A percentile compares a stretch with the other conserved stretches of the same genome.
Evolutionary conservation across 2,888 invertebrate genomes (phyloP).

Genomic region (Serripes groenlandicus): DNA sequence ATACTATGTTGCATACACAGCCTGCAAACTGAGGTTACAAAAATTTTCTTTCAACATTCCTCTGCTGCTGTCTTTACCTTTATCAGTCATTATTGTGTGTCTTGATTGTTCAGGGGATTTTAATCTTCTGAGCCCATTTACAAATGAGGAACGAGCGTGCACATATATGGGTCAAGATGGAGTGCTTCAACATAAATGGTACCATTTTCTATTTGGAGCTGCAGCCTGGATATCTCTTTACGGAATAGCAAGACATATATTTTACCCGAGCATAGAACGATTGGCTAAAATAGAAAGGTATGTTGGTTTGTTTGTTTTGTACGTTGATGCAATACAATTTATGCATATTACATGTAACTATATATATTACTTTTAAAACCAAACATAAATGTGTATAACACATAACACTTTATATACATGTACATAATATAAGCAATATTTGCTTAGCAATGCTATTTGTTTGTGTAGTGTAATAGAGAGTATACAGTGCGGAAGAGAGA

Average conservation of each 20-base stretch:
- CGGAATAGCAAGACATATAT: conserved; percentile 83
- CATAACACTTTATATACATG: too few species aligned
- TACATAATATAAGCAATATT: too few species aligned
- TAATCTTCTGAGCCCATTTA: conserved; percentile 35
- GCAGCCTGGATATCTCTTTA: conserved; percentile 80
- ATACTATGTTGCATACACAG: conserved; percentile 87
- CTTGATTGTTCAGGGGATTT: conserved; percentile 44
- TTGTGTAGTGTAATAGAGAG: too few species aligned
- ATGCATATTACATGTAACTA: too few species aligned
- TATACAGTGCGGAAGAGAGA: too few species aligned
- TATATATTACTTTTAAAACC: too few species aligned
- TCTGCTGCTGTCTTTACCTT: conserved; percentile 85
- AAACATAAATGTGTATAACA: too few species aligned
- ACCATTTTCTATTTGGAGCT: conserved; percentile 50
- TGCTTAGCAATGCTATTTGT: too few species aligned
- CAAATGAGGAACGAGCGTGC: conserved; percentile 43
- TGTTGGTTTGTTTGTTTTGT: too few species aligned
- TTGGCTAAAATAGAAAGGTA: conserved; percentile 81
- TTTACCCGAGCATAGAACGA: conserved; percentile 79
- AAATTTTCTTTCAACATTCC: conserved; percentile 86
- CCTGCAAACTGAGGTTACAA: conserved; percentile 87
- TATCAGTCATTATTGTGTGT: conserved; percentile 63
- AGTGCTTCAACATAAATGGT: conserved; percentile 13
- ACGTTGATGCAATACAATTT: too few species aligned
- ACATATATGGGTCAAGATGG: neutral